These are phyloP conservation scores for Cepaea hortensis DNA, from an alignment of 2,888 invertebrate genomes.

Conservation along the genomic window DNA sequence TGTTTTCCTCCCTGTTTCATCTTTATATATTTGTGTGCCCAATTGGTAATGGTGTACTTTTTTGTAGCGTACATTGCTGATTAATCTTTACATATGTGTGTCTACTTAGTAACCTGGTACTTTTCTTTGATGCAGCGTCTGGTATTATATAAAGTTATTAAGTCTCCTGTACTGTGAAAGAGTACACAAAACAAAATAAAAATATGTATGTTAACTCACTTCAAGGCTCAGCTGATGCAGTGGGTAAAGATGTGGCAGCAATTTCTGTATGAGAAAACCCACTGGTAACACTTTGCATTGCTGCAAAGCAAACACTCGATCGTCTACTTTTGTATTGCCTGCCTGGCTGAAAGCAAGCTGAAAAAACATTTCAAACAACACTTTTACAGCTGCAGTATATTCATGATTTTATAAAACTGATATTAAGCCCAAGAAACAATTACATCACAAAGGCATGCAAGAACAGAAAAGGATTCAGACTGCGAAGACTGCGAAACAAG, in stretches of 20 bases:
- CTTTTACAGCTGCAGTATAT: background rate
- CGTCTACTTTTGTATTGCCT: conserved; percentile 91
- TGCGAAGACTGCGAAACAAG: background rate
- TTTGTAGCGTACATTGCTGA: too few species aligned
- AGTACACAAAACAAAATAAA: too few species aligned
- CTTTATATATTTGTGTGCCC: too few species aligned
- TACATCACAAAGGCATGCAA: background rate
- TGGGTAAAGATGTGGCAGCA: conserved; percentile 95
- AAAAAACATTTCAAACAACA: background rate
- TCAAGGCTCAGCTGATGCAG: conserved; percentile 84
- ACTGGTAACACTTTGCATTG: conserved; percentile 92
- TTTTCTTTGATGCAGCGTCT: too few species aligned
- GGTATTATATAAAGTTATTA: too few species aligned
- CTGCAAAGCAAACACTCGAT: conserved; percentile 94
- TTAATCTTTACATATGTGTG: too few species aligned
- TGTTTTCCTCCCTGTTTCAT: too few species aligned
- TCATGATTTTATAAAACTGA: too few species aligned
- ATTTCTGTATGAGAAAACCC: conserved; percentile 85
- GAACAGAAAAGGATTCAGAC: background rate
- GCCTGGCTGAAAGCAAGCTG: conserved; percentile 88
- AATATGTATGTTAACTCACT: conserved; percentile 62
- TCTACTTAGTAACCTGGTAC: too few species aligned
- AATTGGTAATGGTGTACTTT: too few species aligned
- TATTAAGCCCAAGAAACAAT: too few species aligned
- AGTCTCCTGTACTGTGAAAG: too few species aligned